Evolutionary conservation across 1,140 invertebrate genomes (phyloP), one percentile per base, ranked within the genome.

Genomic region (Acromyrmex charruanus): DNA sequence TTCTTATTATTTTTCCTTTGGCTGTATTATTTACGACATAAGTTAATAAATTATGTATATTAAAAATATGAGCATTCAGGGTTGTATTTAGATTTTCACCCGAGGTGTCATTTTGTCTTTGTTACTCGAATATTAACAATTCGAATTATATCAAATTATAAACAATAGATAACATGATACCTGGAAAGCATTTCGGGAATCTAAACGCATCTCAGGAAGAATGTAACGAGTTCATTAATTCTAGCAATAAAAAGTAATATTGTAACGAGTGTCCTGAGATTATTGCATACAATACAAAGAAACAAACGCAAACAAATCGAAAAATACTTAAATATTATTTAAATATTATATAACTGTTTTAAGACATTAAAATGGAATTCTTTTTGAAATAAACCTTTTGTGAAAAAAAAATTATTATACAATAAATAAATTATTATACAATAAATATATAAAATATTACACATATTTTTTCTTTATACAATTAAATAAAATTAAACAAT

Each of bases 181-280:
- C 39, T 44, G 9, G 2, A 44, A 44, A 44, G 9, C 39, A 39
- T 9, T 9, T 44, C 39, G 39, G 2, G 21, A 75, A 74, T 31
- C 59, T 58, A n/a, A 77, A 25, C 51, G 81, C 25, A 44, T 9
- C 39, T 39, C 18, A 87, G 58, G 61, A 82, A 77, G 88, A 87
- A 87, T 89, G 51, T 18, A 59, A 89, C 59, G 2, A 87, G 69
- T 89, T 77, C 28, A 63, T 59, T 71, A 55, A 21, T 81, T 39
- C 49, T 81, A 72, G 12, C 16, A 49, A 21, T 51, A 68, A 80
- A 80, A 77, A 59, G 4, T 35, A 51, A 44, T n/a, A 61, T 61
- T 66, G 21, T 21, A 80, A 80, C 28, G n/a, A 80, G 31, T 69
- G 21, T 80, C 49, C 49, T 80, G 65, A 80, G 63, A 49, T 80